phyloP scores from a whole-genome alignment of 2,888 invertebrate species.

The Drosophila robusta region DNA sequence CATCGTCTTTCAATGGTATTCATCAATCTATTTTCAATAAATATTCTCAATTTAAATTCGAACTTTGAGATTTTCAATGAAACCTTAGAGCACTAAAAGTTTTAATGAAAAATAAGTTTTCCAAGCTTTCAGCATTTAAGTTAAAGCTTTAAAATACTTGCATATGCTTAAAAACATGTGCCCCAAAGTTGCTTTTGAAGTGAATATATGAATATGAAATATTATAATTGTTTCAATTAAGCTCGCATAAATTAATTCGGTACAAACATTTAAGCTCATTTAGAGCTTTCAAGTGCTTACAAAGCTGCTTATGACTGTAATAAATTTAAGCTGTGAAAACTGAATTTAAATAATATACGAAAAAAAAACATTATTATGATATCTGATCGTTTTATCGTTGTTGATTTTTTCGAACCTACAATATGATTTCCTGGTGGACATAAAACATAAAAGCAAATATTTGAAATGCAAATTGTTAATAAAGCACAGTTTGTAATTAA shows the following conservation, averaged over 20 bases:
- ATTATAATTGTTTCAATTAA: no score
- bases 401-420: neutral
- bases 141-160: no score
- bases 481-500: slow-evolving; percentile 43
- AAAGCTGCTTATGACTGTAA: neutral
- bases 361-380: neutral
- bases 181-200: no score
- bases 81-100: neutral
- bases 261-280: neutral
- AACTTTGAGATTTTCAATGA: neutral
- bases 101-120: neutral
- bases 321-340: neutral
- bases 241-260: neutral
- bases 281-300: neutral
- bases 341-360: neutral
- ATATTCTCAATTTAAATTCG: neutral
- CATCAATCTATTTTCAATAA: neutral
- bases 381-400: neutral
- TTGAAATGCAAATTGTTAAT: slow-evolving; percentile 31
- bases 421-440: slow-evolving; percentile 1
- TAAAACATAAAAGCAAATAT: slow-evolving; percentile 24
- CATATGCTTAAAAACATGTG: no score
- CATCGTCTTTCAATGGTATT: neutral
- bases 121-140: no score
- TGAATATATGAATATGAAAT: no score